A percentile compares a stretch with the other conserved stretches of the same genome.
Conservation (phyloP, 2,113 vertebrate genomes). For the Menura novaehollandiae region DNA sequence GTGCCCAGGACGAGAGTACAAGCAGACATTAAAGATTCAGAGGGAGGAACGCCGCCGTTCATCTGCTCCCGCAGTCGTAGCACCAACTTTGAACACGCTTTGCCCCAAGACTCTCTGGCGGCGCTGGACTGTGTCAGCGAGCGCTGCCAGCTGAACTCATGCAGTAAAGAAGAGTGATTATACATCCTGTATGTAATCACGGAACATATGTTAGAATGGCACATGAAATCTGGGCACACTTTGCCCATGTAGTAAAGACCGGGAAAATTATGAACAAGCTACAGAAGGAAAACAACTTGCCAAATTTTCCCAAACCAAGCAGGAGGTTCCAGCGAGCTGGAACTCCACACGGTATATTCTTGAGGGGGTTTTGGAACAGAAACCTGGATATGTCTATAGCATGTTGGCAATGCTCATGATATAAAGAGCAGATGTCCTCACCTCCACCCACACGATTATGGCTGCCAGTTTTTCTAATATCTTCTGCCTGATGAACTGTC, state of each 20-base stretch:
- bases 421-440: conserved; percentile 68
- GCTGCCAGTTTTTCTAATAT: conserved; percentile 67
- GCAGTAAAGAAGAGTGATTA: conserved; percentile 58
- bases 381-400: conserved; percentile 52
- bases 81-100: not conserved
- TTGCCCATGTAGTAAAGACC: conserved; percentile 47
- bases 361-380: conserved; percentile 67
- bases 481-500: conserved; percentile 65
- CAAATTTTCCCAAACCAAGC: conserved; percentile 53
- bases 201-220: conserved; percentile 48
- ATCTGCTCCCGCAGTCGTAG: not conserved
- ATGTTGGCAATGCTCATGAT: conserved; percentile 50
- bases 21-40: not conserved
- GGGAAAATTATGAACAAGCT: conserved; percentile 41
- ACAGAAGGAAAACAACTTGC: conserved; percentile 46
- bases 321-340: conserved; percentile 60
- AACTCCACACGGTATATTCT: conserved; percentile 37
- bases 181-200: conserved; percentile 61
- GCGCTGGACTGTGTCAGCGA: not conserved
- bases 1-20: not conserved
- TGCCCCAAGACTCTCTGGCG: conserved; percentile 1
- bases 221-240: conserved; percentile 65
- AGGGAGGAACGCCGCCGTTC: not conserved
- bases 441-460: conserved; percentile 52
- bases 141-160: conserved; percentile 37